phyloP scores from a whole-genome alignment of 2,797 vertebrate genomes.

The Pyrocephalus nanus region DNA sequence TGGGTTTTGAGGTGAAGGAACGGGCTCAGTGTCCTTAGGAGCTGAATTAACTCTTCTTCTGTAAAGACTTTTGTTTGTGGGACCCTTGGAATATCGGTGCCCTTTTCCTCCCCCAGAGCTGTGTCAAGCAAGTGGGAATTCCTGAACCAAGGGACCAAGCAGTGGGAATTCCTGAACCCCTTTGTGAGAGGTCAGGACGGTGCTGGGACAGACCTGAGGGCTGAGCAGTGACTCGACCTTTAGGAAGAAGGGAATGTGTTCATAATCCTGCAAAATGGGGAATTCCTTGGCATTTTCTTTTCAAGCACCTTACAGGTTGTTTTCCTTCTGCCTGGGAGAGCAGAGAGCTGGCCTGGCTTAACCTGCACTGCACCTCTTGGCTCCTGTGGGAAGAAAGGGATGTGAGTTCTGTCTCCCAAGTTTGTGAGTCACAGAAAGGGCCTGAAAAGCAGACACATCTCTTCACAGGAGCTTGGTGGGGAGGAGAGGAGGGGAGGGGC shows the following conservation, averaged over 20 bases:
- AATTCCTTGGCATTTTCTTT: neutral
- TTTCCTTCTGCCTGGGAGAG: neutral
- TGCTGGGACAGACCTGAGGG: neutral
- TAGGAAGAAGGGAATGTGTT: neutral
- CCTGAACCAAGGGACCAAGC: neutral
- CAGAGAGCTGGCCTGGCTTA: neutral
- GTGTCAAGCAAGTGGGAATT: neutral
- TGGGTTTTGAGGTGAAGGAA: neutral
- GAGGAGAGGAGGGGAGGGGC: neutral
- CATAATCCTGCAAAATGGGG: neutral
- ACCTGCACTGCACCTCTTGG: neutral
- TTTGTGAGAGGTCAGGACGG: neutral
- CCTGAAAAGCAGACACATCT: neutral
- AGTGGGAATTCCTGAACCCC: neutral
- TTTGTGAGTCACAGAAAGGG: neutral
- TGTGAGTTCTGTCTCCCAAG: neutral
- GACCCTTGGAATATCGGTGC: too few species aligned
- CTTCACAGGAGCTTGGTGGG: neutral
- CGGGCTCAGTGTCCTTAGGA: accelerated
- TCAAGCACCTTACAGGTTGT: neutral
- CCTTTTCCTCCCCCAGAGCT: neutral
- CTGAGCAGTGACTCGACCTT: neutral
- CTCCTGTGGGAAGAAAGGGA: neutral
- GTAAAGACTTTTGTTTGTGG: neutral
- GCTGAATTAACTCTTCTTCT: neutral